Evolutionary conservation across 2,113 vertebrate species (phyloP), one percentile per base, ranked within the genome.

Genomic region (Gambusia affinis): DNA sequence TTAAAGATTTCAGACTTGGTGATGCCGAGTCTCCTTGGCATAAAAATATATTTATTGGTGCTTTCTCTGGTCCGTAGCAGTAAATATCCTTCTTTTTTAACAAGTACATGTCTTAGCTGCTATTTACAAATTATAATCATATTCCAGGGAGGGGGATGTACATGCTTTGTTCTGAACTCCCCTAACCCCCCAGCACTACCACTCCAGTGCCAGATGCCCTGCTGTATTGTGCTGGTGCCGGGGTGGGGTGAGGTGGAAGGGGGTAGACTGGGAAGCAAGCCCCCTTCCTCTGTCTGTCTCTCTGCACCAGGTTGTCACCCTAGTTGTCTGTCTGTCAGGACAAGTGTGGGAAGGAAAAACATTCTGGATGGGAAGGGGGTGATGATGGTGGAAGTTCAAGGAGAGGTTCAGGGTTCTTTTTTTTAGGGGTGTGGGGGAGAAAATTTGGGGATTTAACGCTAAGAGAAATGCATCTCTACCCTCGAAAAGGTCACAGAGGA

Each of bases 71-170:
- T n/a, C n/a, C 22, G 1, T 75, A 51, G 65, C 39, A 67, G 27
- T 42, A 31, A 69, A 51, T 35, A 27, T 65, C 24, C 54, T 78
- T 87, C 8, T 35, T 2, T 37, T 31, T 33, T 70, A 60, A 57
- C 74, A 78, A 42, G 3, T 88, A 83, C 80, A 83, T 17, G 17
- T 82, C 66, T 89, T 44, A 60, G 68, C 65, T 77, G 27, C 54
- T 85, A 81, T 87, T 91, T 88, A 90, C 82, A 88, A 89, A 89
- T 71, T 84, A 88, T 91, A 90, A 92, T 92, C 86, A 91, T 92
- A 91, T 93, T 91, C 90, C 78, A 71, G 33, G 73, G 71, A 74
- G 83, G 86, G 91, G 82, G 73, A 68, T 84, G 79, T 88, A 86
- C 85, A 89, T 29, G 78, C 90, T 92, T 92, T 92, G 93, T 92